A percentile compares a stretch with the other conserved stretches of the same genome.
These are phyloP conservation scores for Mycetomoellerius zeteki DNA, from an alignment of 1,140 invertebrate genomes.

Conservation along the genomic window DNA sequence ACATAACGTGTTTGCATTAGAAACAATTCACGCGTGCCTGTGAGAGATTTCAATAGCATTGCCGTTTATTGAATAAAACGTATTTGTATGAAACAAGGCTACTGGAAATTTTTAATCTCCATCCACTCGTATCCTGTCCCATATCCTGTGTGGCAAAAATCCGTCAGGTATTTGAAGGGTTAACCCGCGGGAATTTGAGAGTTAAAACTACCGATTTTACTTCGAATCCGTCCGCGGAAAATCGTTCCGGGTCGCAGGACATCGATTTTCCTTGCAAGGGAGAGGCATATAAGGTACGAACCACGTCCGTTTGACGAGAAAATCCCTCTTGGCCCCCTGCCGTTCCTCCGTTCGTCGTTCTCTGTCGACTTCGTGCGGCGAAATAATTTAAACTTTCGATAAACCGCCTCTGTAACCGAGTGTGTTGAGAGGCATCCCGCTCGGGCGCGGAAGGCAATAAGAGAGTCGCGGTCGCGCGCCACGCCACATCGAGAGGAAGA, in stretches of 20 bases:
- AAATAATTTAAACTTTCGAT: constrained; percentile 78
- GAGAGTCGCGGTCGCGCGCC: constrained; percentile 68
- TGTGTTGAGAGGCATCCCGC: constrained; percentile 58
- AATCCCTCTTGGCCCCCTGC: constrained; percentile 21
- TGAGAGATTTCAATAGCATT: constrained; percentile 24
- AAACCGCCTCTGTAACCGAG: constrained; percentile 75
- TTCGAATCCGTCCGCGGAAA: constrained; percentile 70
- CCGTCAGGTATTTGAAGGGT: constrained; percentile 58
- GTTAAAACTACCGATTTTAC: constrained; percentile 71
- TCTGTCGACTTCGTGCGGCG: constrained; percentile 51
- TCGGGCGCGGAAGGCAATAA: constrained; percentile 72
- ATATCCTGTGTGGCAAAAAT: constrained; percentile 43
- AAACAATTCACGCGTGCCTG: constrained; percentile 33
- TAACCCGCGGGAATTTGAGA: constrained; percentile 73
- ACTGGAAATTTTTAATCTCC: constrained; percentile 59
- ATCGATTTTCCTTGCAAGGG: constrained; percentile 73
- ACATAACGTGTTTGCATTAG: constrained; percentile 1
- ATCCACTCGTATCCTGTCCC: constrained; percentile 14
- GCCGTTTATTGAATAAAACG: constrained; percentile 49
- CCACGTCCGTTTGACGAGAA: constrained; percentile 73
- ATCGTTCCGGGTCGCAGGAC: constrained; percentile 74
- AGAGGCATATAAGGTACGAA: constrained; percentile 67
- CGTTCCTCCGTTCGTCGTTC: constrained; percentile 19
- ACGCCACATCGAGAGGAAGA: constrained; percentile 15
- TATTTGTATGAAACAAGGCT: constrained; percentile 47